Base-by-base conservation (phyloP, 1,140 invertebrate species). In the Drosophila gunungcola region DNA sequence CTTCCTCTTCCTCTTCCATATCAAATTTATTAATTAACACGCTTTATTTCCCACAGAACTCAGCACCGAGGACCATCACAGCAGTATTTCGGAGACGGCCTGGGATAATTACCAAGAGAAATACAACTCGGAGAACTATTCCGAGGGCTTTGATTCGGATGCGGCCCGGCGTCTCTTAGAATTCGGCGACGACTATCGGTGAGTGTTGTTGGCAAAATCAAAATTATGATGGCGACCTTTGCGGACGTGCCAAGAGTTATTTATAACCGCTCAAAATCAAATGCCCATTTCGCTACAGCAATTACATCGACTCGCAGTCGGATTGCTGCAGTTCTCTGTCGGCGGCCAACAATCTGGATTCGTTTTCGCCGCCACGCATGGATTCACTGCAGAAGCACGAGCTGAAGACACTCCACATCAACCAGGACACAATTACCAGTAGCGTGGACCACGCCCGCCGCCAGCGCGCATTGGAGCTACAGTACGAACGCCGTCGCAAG, bases 81-180 rank as follows among this genome's bases (percentile, higher is more conserved):
- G 95, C 92, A 97, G 97, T 38, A 96, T 97, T 82, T 98, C 97
- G 2, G 97, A 98, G 92, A 91, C 91, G 25, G 97, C 95, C 41
- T 96, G 96, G 96, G 96, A 96, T 92, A 96, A 95, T 91, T 96
- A 96, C 93, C 96, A 96, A 96, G 97, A 98, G 92, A 97, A 97
- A 92, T 98, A 98, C 91, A 95, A 97, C 91, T 98, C 97, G 63
- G 97, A 98, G 90, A 95, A 97, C 13, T 98, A 98, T 91, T 98
- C 97, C 63, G 97, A 98, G 93, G 95, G 96, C n/a, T 95, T 96
- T 13, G 97, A 98, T 92, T 95, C 96, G 9, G 97, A 98, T 92
- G 95, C 96, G 9, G 96, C 97, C 46, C 94, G 96, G 49, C 94
- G 95, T 73, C 93, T 98, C 11, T 92, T 98, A 55, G 96, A 97